Evolutionary conservation across 2,113 vertebrate genomes (phyloP), one percentile per base, ranked within the genome.

Genomic region (Hemicordylus capensis): DNA sequence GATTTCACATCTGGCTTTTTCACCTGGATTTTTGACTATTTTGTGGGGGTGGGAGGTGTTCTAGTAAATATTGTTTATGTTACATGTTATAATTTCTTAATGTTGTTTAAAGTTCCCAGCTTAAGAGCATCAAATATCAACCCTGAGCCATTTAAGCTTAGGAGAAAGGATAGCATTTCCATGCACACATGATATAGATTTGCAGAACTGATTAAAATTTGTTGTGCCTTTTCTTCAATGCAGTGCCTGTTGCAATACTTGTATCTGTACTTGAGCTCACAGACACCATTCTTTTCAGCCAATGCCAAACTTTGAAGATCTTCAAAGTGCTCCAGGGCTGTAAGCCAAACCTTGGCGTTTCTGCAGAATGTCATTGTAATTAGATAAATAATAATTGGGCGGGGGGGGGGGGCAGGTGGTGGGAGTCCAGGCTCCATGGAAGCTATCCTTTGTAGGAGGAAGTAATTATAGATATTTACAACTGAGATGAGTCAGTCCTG

Each of bases 401-500:
- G 59, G 42, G 31, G 28, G 44, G 31, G 19, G 58, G 15, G 28
- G 46, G 46, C 42, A 54, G 48, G 11, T 14, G 22, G 88, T 85
- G 75, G 89, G 76, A 59, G 84, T 81, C 84, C 56, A 82, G 84
- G 88, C 93, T 95, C 88, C 94, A 94, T 93, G 93, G 94, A 89
- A 94, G 92, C 91, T 95, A 95, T 96, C 95, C 95, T 94, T 83
- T 0, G 89, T 39, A 89, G 94, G 95, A 94, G 96, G 95, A 94
- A 95, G 91, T 89, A 87, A 92, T 92, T 91, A 90, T 85, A 85
- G 80, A 10, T 89, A 66, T 93, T 96, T 95, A 95, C 95, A 91
- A 86, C 80, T 80, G 95, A 96, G 94, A 92, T 88, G 88, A 84
- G 14, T 90, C 89, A 83, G 72, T 67, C 88, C 91, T 91, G 78